These are phyloP conservation scores for Spicauda simplicius DNA, from an alignment of 2,888 invertebrate genomes.

Conservation along the genomic window DNA sequence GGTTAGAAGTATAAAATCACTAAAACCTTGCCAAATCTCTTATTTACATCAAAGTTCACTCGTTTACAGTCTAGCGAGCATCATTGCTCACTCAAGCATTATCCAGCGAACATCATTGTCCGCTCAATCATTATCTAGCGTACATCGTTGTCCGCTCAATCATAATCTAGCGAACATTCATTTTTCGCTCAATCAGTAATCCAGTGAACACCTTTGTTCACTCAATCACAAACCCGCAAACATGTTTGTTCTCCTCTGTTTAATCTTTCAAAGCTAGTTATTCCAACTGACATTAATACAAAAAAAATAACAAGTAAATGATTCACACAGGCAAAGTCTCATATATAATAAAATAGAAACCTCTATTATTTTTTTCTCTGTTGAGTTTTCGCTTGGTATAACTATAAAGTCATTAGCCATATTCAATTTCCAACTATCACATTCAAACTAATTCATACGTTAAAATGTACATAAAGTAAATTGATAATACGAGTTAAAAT, in stretches of 20 bases:
- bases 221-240: slow-evolving; percentile 28
- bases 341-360: slow-evolving; percentile 33
- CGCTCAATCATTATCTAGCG: too few relatives aligned
- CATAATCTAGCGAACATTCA: slow-evolving; percentile 27
- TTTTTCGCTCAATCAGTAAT: slow-evolving; percentile 29
- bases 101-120: slow-evolving; percentile 24
- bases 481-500: slow-evolving; percentile 17
- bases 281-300: too few relatives aligned
- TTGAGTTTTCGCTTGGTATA: slow-evolving; percentile 30
- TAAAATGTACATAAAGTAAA: slow-evolving; percentile 15
- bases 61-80: too few relatives aligned
- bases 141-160: slow-evolving; percentile 29
- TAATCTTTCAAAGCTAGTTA: slow-evolving; percentile 28
- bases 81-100: too few relatives aligned
- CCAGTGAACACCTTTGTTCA: too few relatives aligned
- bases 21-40: too few relatives aligned
- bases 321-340: slow-evolving; percentile 13
- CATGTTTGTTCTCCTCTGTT: slow-evolving; percentile 23
- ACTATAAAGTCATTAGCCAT: slow-evolving; percentile 24
- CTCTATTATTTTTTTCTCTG: slow-evolving; percentile 28
- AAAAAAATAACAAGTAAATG: slow-evolving; percentile 19
- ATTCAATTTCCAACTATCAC: slow-evolving; percentile 25
- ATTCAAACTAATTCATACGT: slow-evolving; percentile 15
- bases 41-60: too few relatives aligned
- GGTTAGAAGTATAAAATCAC: too few relatives aligned